Conservation (phyloP, 2,797 vertebrate species). For the Salarias fasciatus region DNA sequence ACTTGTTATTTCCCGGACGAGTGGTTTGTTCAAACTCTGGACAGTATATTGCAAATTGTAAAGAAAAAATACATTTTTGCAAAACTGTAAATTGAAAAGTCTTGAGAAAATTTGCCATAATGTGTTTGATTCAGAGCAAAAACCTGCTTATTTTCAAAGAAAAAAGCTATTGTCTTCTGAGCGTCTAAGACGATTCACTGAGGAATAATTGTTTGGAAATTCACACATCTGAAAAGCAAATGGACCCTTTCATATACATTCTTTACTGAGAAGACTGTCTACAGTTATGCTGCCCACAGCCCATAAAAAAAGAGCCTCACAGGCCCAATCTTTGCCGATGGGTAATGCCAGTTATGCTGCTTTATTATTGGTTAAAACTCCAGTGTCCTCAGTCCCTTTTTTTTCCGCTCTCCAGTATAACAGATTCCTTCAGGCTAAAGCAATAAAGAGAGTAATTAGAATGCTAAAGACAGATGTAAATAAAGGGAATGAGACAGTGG, state of each 20-base stretch:
- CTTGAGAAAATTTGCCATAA: constrained; percentile 11
- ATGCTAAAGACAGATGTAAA: constrained; percentile 99
- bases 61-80: neutral
- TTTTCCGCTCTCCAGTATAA: constrained; percentile 54
- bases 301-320: constrained; percentile 71
- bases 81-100: constrained; percentile 1
- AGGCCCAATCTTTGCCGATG: constrained; percentile 75
- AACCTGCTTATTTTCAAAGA: constrained; percentile 2
- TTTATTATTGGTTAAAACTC: constrained; percentile 92
- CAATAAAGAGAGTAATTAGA: constrained; percentile 99
- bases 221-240: constrained; percentile 39
- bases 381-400: constrained; percentile 85
- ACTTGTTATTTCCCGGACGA: too few species aligned
- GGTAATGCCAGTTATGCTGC: constrained; percentile 77
- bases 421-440: constrained; percentile 97
- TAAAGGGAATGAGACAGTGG: constrained; percentile 96
- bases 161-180: constrained; percentile 11
- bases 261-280: constrained; percentile 34
- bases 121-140: neutral
- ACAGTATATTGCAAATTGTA: too few species aligned
- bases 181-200: constrained; percentile 2
- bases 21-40: too few species aligned
- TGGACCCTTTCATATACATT: constrained; percentile 37
- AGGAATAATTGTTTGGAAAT: constrained; percentile 51
- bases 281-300: constrained; percentile 62